Conservation (phyloP, 2,797 vertebrate genomes). For the Clarias fuscus region DNA sequence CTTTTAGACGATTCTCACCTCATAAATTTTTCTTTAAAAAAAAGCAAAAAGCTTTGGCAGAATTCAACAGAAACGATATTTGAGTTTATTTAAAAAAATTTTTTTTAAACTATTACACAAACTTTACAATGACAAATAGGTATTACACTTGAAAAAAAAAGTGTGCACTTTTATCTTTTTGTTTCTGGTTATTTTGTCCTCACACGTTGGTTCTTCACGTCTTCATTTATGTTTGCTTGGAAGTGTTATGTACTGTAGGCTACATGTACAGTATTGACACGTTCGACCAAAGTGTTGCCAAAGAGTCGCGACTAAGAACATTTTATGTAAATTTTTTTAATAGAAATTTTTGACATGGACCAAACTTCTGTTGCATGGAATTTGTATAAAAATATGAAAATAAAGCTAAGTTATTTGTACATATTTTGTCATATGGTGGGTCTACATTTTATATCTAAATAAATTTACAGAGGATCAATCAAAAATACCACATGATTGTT, state of each 20-base stretch:
- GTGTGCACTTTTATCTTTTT: background rate
- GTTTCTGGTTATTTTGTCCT: background rate
- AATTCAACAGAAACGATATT: background rate
- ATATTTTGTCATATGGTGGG: constrained; percentile 1
- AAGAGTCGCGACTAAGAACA: background rate
- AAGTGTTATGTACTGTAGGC: constrained; percentile 12
- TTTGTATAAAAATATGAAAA: constrained; percentile 28
- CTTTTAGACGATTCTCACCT: background rate
- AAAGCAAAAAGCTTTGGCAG: background rate
- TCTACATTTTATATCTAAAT: background rate
- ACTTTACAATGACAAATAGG: background rate
- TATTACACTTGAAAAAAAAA: constrained; percentile 9
- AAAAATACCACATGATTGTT: background rate
- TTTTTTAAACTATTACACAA: background rate
- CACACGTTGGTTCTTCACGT: background rate
- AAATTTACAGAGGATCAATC: background rate
- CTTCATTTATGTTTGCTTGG: background rate
- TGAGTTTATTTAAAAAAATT: background rate
- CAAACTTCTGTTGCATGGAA: background rate
- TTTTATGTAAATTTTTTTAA: constrained; percentile 1
- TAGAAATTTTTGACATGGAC: background rate
- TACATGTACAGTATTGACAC: constrained; percentile 24
- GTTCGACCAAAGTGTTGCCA: constrained; percentile 18
- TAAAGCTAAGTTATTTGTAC: constrained; percentile 17
- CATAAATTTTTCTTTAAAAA: background rate